Evolutionary conservation across 2,113 vertebrate species (phyloP), one percentile per base, ranked within the genome.

Genomic region (Pteropus alecto): DNA sequence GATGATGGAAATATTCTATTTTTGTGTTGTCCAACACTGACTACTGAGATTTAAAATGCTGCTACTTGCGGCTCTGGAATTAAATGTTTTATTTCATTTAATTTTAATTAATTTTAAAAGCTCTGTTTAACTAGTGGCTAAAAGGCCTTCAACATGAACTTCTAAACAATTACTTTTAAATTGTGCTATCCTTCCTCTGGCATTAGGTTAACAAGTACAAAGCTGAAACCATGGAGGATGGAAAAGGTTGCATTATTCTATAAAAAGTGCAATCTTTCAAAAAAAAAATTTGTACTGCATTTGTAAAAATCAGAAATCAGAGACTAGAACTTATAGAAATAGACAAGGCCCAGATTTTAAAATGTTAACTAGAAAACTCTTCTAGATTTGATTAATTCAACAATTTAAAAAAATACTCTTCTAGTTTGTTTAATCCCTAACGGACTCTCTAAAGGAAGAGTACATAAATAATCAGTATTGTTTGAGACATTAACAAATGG

Each of bases 41-140:
- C 41, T 65, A 83, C 6, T 48, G 14, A 91, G 33, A 81, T 19
- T 14, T 96, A 22, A 95, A 95, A 92, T 65, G 38, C 21, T 67
- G 63, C 38, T 78, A 88, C 5, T 83, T 78, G 5, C 2, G 33
- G 86, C 24, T 61, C 2, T 35, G 38, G 6, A 78, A 89, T 22
- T n/a, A 6, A 77, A 68, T 28, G 63, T 94, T 46, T 65, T 4
- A 89, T 58, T 65, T 86, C 61, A 88, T 48, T 85, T 70, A 26
- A 92, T 56, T 88, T 88, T 85, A 93, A 73, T 54, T 89, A 82
- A 94, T 43, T 87, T 70, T 60, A 56, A 79, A 84, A 79, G 63
- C 8, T 1, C 16, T 46, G 58, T 43, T 46, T 82, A 70, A 78
- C 38, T 38, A 86, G 21, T 88, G 22, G 24, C 26, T 78, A 87